Conservation (phyloP, 1,140 invertebrate genomes). For the Epicauta chinensis region DNA sequence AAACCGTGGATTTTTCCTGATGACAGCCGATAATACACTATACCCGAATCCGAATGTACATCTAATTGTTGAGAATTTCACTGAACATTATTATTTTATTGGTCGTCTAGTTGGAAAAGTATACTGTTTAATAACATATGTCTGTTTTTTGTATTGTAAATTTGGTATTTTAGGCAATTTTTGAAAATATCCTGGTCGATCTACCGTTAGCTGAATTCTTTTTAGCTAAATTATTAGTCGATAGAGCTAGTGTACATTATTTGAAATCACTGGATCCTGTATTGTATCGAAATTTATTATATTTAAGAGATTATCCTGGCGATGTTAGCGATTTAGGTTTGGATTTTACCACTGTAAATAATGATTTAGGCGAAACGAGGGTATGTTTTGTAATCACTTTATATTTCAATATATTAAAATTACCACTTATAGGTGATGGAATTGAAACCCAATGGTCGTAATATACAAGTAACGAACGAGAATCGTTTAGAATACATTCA, state of each 20-base stretch:
- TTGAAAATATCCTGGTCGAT: conserved; percentile 92
- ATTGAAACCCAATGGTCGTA: conserved; percentile 81
- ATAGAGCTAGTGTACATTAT: conserved; percentile 85
- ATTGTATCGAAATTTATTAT: conserved; percentile 85
- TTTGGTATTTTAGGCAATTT: conserved; percentile 65
- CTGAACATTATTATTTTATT: conserved; percentile 92
- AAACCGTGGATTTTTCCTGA: conserved; percentile 88
- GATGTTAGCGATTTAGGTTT: conserved; percentile 76
- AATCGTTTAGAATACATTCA: conserved; percentile 97
- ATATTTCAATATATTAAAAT: background rate
- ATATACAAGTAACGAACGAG: conserved; percentile 82
- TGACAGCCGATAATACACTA: conserved; percentile 87
- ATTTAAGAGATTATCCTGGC: conserved; percentile 73
- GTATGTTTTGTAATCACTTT: conserved; percentile 42
- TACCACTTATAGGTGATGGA: conserved; percentile 62
- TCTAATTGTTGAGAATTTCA: conserved; percentile 75
- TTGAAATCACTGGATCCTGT: conserved; percentile 88
- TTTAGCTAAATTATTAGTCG: conserved; percentile 77
- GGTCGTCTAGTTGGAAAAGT: conserved; percentile 92
- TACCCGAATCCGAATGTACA: conserved; percentile 94
- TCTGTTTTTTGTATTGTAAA: conserved; percentile 4
- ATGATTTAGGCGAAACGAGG: conserved; percentile 85
- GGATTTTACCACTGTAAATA: conserved; percentile 89
- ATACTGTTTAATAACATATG: conserved; percentile 20
- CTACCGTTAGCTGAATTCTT: conserved; percentile 92